phyloP scores from a whole-genome alignment of 2,888 invertebrate genomes.

The Petrolisthes cinctipes region DNA sequence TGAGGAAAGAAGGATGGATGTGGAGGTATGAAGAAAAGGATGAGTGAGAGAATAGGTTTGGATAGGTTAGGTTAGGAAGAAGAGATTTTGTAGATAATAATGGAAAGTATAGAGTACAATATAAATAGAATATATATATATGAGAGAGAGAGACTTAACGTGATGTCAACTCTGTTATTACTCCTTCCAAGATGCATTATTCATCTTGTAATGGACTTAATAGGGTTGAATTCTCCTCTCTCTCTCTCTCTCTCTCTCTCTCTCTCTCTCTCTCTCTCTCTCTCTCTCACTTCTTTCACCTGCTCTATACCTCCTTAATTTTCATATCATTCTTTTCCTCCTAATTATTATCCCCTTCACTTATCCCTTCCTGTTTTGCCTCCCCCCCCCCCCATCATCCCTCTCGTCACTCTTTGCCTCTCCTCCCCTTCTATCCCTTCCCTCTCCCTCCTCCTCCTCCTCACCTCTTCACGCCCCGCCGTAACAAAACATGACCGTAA shows the following conservation, averaged over 20 bases:
- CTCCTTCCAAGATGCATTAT: not conserved
- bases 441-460: not conserved
- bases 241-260: not conserved
- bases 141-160: no score
- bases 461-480: not conserved
- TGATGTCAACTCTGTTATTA: not conserved
- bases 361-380: not conserved
- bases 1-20: no score
- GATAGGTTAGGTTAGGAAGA: no score
- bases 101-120: no score
- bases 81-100: no score
- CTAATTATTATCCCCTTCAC: not conserved
- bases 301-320: not conserved
- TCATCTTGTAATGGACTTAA: conserved; percentile 15
- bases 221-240: not conserved
- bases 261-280: not conserved
- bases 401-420: not conserved
- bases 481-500: conserved; percentile 31
- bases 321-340: not conserved
- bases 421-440: not conserved
- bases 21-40: no score
- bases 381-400: not conserved
- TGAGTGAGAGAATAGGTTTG: no score
- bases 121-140: no score
- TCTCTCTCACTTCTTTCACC: not conserved